Evolutionary conservation across 2,888 invertebrate genomes (phyloP), one percentile per base, ranked within the genome.

Genomic region (Sinotaia quadrata): DNA sequence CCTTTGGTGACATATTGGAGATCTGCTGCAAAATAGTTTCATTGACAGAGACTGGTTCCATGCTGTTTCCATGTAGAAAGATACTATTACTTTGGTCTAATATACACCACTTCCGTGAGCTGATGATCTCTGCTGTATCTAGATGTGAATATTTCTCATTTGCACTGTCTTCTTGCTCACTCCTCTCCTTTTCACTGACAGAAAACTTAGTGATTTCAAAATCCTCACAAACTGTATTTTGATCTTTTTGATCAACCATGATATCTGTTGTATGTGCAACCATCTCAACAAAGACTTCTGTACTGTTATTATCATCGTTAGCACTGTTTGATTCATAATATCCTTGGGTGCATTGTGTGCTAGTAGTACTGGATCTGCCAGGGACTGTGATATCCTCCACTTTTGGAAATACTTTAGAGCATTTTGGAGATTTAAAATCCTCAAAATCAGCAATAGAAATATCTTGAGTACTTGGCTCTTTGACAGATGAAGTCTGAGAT

Each of bases 351-450:
- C n/a, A n/a, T n/a, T n/a, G n/a, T n/a, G n/a, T 24, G 24, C 51
- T 47, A 41, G 62, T 56, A 31, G 58, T 67, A 57, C 52, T 59
- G 58, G 41, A 58, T 58, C 66, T 52, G 60, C 52, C 59, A 67
- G 31, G 52, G 58, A 33, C 15, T 27, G 12, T 44, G n/a, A 33
- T 7, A 27, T 49, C 51, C 59, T 36, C 59, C 59, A n/a, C 54
- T 24, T 44, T 21, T 41, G 37, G 37, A 36, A 29, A 56, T 62
- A 24, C 52, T 44, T 61, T 68, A 68, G 52, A 57, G 57, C 51
- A 37, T 66, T 66, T 66, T 59, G 37, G 62, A 54, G 58, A 66
- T 51, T 18, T 33, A 29, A 59, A 68, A 65, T 12, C 56, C 61
- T 61, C 61, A 0, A 41, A 24, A 36, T 41, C 21, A 31, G 51